Base-by-base conservation (phyloP, 1,140 invertebrate species). In the Liolophura sinensis region DNA sequence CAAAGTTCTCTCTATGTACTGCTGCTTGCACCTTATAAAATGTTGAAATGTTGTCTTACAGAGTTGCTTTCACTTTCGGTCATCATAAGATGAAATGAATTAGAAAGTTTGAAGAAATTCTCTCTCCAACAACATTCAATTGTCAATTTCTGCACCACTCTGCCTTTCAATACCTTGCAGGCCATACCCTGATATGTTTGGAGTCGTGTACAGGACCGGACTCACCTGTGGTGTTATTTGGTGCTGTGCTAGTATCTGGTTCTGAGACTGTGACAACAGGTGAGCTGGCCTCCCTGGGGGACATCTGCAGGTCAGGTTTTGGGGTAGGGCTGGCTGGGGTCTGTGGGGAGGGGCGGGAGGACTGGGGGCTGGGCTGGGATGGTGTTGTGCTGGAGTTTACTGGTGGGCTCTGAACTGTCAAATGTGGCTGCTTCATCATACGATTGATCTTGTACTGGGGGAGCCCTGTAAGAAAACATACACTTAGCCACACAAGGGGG, bases 161-260 rank as follows among this genome's bases (percentile, higher is more conserved):
- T 40, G 3, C 9, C 9, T 40, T 40, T 3, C n/a, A 3, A 3
- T 40, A 40, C 9, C 3, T 40, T 40, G 3, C 31, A 40, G 31
- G 31, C 31, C 31, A 40, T 3, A 40, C 31, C 31, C 9, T 40
- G 31, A n/a, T n/a, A n/a, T n/a, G n/a, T n/a, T n/a, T n/a, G n/a
- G n/a, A n/a, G 31, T 40, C 31, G 9, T 3, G 31, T 40, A 40
- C 31, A 40, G 3, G 31, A 3, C 31, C 9, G 31, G 31, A 64
- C 67, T 62, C 66, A 82, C 79, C 78, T 68, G 74, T 70, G n/a
- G 73, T 67, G 61, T 64, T 75, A 50, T 74, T 68, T 68, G 78
- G 76, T 55, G 79, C 72, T 58, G 82, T 84, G 66, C 85, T 87
- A n/a, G 86, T 87, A 69, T 86, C 86, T 47, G 86, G 86, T 73